Conservation (phyloP, 2,888 invertebrate species). For the Amphipoea oculea region DNA sequence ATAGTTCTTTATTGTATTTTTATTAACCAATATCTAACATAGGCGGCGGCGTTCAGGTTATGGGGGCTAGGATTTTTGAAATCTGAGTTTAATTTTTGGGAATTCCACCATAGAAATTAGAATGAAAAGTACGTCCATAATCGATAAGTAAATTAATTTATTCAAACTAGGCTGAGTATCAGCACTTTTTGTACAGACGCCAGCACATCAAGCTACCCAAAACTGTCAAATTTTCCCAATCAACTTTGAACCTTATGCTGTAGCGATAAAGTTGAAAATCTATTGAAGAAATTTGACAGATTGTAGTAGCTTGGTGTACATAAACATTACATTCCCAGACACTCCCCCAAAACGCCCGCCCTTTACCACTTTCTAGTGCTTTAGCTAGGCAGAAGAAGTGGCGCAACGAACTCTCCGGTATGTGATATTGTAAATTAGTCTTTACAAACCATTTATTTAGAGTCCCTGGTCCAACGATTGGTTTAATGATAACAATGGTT, state of each 20-base stretch:
- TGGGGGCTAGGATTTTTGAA: neutral
- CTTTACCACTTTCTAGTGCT: neutral
- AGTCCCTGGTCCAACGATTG: neutral
- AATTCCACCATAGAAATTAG: neutral
- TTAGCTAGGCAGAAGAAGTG: neutral
- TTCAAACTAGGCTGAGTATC: neutral
- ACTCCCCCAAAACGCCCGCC: neutral
- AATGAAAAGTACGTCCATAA: neutral
- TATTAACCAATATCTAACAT: neutral
- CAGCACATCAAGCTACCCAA: no score
- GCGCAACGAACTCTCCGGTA: neutral
- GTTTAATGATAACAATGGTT: neutral
- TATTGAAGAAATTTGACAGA: no score
- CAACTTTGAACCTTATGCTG: no score
- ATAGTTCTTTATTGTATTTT: neutral
- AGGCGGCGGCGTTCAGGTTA: neutral
- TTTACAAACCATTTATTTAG: neutral
- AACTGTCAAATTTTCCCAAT: no score
- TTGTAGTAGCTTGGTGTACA: no score
- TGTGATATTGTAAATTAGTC: constrained; percentile 22
- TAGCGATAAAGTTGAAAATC: no score
- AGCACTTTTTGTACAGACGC: no score
- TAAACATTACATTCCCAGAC: no score
- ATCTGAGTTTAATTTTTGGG: neutral
- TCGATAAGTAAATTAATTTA: no score